Conservation (phyloP, 2,797 vertebrate species). For the Heliangelus exortis region DNA sequence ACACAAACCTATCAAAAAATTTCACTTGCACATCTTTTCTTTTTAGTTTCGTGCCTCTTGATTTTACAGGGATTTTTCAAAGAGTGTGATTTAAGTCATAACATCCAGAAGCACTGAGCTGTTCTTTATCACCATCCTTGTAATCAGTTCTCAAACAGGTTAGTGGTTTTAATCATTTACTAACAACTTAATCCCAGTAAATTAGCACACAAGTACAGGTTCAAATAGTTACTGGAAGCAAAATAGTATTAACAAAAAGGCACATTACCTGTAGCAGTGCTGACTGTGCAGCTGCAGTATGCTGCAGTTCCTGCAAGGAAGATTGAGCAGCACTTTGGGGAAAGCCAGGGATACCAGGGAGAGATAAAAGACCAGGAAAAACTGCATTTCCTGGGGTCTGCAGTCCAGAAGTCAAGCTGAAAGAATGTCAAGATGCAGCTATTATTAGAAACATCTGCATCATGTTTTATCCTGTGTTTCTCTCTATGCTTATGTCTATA, state of each 20-base stretch:
- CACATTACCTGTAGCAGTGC: conserved; percentile 89
- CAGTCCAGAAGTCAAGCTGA: conserved; percentile 87
- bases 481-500: neutral
- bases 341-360: conserved; percentile 92
- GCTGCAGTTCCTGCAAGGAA: conserved; percentile 89
- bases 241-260: neutral
- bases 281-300: conserved; percentile 87
- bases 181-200: neutral
- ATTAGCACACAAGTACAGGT: neutral
- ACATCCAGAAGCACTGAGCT: neutral
- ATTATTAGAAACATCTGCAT: neutral
- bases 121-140: neutral
- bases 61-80: neutral
- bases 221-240: neutral
- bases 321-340: conserved; percentile 87
- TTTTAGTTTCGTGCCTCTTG: neutral
- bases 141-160: neutral
- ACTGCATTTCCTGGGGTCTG: conserved; percentile 88
- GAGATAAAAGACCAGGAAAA: conserved; percentile 91
- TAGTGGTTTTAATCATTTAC: neutral
- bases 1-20: neutral
- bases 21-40: neutral
- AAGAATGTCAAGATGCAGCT: conserved; percentile 30
- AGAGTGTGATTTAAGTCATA: neutral
- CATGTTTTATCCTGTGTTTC: neutral